phyloP scores from a whole-genome alignment of 2,797 vertebrate genomes.

The Tiaroga cobitis region DNA sequence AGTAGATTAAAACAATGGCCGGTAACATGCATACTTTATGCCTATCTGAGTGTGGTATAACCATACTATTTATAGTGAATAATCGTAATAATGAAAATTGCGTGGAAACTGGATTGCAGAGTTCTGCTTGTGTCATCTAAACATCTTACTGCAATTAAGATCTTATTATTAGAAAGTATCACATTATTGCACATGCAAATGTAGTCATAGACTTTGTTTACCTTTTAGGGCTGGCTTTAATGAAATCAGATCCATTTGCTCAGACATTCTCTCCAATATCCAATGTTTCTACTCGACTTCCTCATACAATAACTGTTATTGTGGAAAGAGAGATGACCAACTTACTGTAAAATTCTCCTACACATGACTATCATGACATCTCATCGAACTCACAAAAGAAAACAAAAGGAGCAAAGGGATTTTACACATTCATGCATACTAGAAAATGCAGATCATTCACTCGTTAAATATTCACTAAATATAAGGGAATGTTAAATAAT shows the following conservation, averaged over 20 bases:
- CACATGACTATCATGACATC: background rate
- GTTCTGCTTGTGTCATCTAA: no score
- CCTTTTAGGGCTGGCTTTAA: background rate
- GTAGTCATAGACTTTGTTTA: background rate
- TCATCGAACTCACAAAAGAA: background rate
- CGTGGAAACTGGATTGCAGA: no score
- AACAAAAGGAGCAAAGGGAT: no score
- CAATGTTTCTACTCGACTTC: background rate
- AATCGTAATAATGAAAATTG: no score
- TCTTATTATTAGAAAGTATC: no score
- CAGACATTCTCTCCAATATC: background rate
- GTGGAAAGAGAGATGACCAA: background rate
- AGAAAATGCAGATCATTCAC: background rate
- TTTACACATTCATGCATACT: no score
- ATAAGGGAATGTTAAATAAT: background rate
- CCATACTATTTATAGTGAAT: no score
- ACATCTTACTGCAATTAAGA: no score
- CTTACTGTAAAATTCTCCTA: background rate
- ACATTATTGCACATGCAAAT: no score
- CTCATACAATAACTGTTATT: background rate
- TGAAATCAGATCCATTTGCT: background rate
- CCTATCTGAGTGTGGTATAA: no score
- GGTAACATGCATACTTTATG: no score
- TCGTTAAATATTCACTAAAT: background rate
- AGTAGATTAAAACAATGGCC: no score